phyloP scores from a whole-genome alignment of 2,113 vertebrate genomes.

The Aplodontia rufa region DNA sequence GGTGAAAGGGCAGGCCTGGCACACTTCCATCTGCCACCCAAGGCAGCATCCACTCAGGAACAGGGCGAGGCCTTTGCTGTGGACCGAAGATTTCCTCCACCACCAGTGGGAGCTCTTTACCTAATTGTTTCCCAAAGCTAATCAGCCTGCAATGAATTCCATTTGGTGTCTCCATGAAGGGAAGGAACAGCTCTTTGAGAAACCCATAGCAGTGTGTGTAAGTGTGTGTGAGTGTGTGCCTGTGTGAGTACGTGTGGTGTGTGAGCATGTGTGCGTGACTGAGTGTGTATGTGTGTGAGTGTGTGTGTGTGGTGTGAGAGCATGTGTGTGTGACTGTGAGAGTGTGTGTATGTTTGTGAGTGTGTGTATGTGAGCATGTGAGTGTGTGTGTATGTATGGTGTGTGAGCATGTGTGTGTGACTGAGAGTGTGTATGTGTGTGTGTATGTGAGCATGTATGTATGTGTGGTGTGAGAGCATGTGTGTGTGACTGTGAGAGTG shows the following conservation, averaged over 20 bases:
- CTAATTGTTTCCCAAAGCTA: slow-evolving; percentile 19
- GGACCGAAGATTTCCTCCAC: neutral
- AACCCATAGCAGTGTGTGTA: neutral
- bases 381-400: no score
- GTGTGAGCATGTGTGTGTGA: neutral
- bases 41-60: neutral
- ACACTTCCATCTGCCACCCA: neutral
- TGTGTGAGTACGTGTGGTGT: no score
- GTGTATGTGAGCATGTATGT: no score
- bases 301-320: neutral
- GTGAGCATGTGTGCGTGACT: no score
- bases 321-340: neutral
- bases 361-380: rapidly evolving
- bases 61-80: neutral
- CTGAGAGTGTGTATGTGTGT: neutral
- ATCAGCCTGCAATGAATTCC: neutral
- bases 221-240: no score
- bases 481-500: neutral
- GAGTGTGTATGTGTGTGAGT: neutral
- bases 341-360: neutral
- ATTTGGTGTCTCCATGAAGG: neutral
- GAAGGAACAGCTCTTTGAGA: neutral
- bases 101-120: slow-evolving; percentile 73
- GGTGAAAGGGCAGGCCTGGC: neutral
- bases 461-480: neutral